Conservation (phyloP, 2,888 invertebrate genomes). For the Reticulitermes lucifugus region DNA sequence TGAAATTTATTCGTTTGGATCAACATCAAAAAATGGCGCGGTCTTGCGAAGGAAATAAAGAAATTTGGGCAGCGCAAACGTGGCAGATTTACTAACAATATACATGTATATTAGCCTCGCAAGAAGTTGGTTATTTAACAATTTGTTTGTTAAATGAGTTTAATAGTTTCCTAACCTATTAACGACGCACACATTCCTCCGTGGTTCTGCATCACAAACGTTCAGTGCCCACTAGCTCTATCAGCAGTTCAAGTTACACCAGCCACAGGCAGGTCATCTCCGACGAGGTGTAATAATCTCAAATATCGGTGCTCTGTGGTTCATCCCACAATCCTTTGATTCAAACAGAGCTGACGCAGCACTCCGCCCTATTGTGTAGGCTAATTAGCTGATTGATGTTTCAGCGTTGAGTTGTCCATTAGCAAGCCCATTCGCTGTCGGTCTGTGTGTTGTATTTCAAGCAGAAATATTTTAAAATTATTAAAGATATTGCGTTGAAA, state of each 20-base stretch:
- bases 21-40: too few relatives aligned
- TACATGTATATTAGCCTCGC: too few relatives aligned
- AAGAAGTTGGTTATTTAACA: too few relatives aligned
- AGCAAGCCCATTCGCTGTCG: not conserved
- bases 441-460: not conserved
- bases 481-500: constrained; percentile 5
- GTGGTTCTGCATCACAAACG: not conserved
- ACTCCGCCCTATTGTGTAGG: not conserved
- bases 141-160: too few relatives aligned
- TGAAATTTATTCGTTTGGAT: too few relatives aligned
- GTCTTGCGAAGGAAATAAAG: too few relatives aligned
- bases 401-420: not conserved
- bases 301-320: not conserved
- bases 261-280: not conserved
- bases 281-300: not conserved
- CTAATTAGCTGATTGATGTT: constrained; percentile 24
- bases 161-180: too few relatives aligned
- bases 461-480: constrained; percentile 7
- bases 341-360: constrained; percentile 1
- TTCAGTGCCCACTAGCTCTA: not conserved
- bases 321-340: constrained; percentile 14
- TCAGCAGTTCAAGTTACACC: not conserved
- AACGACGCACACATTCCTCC: not conserved
- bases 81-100: too few relatives aligned
- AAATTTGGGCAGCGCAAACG: too few relatives aligned